These are phyloP conservation scores for Aphaenogaster rudis DNA, from an alignment of 1,140 invertebrate species.

Conservation along the genomic window DNA sequence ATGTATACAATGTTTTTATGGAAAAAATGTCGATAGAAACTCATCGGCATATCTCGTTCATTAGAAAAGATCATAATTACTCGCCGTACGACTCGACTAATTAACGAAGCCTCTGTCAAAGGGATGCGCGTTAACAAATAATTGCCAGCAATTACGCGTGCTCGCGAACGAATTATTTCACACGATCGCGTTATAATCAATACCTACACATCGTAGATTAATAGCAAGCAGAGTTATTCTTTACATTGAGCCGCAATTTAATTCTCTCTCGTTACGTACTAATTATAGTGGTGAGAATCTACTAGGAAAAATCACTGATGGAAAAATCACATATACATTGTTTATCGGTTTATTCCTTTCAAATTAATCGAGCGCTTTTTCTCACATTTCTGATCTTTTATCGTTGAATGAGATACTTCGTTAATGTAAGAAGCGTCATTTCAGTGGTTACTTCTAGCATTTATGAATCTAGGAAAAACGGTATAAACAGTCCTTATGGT, in stretches of 20 bases:
- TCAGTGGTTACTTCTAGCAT: neutral
- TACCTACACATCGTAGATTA: neutral
- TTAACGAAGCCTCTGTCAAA: constrained; percentile 66
- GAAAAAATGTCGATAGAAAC: neutral
- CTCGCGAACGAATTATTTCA: constrained; percentile 40
- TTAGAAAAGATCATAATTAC: constrained; percentile 52
- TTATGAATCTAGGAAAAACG: constrained; percentile 10
- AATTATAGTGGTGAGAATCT: constrained; percentile 44
- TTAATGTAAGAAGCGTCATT: neutral
- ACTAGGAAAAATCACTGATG: constrained; percentile 7
- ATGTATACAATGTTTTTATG: constrained; percentile 21
- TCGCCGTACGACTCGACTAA: constrained; percentile 57
- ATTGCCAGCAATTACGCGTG: constrained; percentile 63
- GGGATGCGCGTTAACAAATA: constrained; percentile 56
- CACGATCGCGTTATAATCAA: constrained; percentile 54
- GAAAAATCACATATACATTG: constrained; percentile 6
- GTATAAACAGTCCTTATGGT: neutral
- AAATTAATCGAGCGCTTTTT: constrained; percentile 25
- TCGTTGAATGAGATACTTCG: neutral
- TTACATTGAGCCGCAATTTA: constrained; percentile 11
- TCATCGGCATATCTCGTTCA: constrained; percentile 9
- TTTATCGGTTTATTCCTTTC: neutral
- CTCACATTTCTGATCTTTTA: constrained; percentile 15
- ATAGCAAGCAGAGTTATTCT: constrained; percentile 55
- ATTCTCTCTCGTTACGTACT: constrained; percentile 28